These are phyloP conservation scores for Pogonophryne albipinna DNA, from an alignment of 2,797 vertebrate species.

Conservation along the genomic window DNA sequence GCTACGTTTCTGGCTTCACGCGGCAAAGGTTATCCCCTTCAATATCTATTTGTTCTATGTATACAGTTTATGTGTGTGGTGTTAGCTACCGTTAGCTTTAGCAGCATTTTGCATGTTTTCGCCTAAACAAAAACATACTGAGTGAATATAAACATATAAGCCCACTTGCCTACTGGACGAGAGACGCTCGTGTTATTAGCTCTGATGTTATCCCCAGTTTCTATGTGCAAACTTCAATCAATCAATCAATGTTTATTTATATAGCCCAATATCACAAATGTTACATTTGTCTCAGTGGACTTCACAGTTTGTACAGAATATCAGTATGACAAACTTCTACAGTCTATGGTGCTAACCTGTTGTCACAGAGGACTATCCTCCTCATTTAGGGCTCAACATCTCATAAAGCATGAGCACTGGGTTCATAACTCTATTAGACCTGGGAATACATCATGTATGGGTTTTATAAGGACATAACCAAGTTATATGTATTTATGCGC, in stretches of 20 bases:
- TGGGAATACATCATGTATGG: background rate
- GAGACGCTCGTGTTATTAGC: background rate
- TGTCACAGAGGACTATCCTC: background rate
- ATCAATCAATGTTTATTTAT: no score
- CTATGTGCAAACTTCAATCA: background rate
- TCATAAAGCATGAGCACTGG: background rate
- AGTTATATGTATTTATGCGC: no score
- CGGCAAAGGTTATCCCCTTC: accelerated
- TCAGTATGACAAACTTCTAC: no score
- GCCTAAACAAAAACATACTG: no score
- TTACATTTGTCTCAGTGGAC: no score
- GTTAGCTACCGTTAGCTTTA: background rate
- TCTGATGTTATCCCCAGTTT: background rate
- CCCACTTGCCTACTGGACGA: background rate
- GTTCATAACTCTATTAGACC: background rate
- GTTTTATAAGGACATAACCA: background rate
- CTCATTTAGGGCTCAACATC: background rate
- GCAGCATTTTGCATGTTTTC: background rate
- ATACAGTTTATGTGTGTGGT: background rate
- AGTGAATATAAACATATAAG: no score
- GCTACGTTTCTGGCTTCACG: background rate
- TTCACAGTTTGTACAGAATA: no score
- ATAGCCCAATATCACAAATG: no score
- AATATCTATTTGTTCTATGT: no score
- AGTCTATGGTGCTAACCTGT: background rate